Evolutionary conservation across 2,797 vertebrate species (phyloP).

Genomic region (Protosalanx chinensis): DNA sequence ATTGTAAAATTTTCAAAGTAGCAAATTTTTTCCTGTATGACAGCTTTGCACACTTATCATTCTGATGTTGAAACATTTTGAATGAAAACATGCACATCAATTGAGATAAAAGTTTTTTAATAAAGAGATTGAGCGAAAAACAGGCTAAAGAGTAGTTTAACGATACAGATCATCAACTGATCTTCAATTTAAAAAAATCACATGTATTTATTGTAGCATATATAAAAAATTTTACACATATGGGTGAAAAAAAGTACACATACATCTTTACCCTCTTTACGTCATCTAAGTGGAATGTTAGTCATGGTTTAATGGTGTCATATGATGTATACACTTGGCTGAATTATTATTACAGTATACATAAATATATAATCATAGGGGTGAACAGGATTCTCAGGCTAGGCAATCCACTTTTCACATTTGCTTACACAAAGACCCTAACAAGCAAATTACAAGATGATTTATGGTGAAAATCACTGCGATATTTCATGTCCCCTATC

Average conservation of each 20-base stretch:
- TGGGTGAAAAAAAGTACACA: constrained; percentile 48
- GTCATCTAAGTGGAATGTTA: constrained; percentile 4
- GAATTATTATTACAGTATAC: constrained; percentile 11
- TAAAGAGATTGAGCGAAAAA: constrained; percentile 10
- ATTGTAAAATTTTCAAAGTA: too few relatives aligned
- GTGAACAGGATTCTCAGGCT: constrained; percentile 26
- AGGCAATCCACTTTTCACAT: constrained; percentile 42
- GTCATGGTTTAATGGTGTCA: constrained; percentile 26
- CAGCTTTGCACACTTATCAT: too few relatives aligned
- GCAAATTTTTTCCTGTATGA: too few relatives aligned
- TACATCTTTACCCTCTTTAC: constrained; percentile 61
- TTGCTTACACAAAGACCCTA: constrained; percentile 12
- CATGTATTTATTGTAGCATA: constrained; percentile 88
- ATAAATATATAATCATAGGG: constrained; percentile 32
- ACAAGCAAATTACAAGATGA: constrained; percentile 49
- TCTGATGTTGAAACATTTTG: constrained; percentile 42
- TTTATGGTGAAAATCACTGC: constrained; percentile 46
- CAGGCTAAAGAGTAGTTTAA: constrained; percentile 8
- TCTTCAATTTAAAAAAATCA: constrained; percentile 43
- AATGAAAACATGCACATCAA: constrained; percentile 40
- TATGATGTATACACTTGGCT: constrained; percentile 28
- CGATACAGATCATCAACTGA: too few relatives aligned
- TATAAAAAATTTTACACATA: constrained; percentile 73
- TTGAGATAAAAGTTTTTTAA: constrained; percentile 28
- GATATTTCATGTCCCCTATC: constrained; percentile 36